These are phyloP conservation scores for Drosophila prolongata DNA, from an alignment of 2,888 invertebrate species.

Conservation along the genomic window DNA sequence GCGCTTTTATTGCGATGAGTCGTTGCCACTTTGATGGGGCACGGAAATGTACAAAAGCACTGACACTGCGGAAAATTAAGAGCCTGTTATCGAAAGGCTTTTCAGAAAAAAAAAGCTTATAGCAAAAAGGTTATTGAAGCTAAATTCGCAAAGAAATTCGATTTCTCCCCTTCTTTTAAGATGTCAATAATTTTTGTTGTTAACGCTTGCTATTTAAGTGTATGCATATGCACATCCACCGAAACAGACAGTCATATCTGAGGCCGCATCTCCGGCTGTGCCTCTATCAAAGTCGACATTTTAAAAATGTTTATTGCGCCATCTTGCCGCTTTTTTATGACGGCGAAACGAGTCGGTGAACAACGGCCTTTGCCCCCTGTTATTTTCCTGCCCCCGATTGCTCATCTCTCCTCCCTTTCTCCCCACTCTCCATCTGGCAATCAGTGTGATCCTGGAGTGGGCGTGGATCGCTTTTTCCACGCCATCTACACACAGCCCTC, in stretches of 20 bases:
- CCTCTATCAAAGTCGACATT: constrained; percentile 75
- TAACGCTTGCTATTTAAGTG: constrained; percentile 3
- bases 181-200: too few relatives aligned
- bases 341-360: constrained; percentile 35
- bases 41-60: constrained; percentile 36
- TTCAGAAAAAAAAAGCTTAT: too few relatives aligned
- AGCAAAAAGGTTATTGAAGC: too few relatives aligned
- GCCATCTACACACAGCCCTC: constrained; percentile 92
- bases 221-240: constrained; percentile 29
- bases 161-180: too few relatives aligned
- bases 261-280: constrained; percentile 31
- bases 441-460: constrained; percentile 96
- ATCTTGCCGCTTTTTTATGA: constrained; percentile 67
- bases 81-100: too few relatives aligned
- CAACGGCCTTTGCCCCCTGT: constrained; percentile 3
- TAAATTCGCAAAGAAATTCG: too few relatives aligned
- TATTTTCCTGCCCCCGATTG: neutral
- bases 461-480: constrained; percentile 96
- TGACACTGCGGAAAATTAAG: neutral
- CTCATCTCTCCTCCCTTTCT: constrained; percentile 1
- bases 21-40: constrained; percentile 35
- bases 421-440: constrained; percentile 59
- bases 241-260: constrained; percentile 40
- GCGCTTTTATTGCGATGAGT: constrained; percentile 58
- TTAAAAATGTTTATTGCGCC: constrained; percentile 78